Percentiles rank a stretch among this genome's conserved stretches.
phyloP scores from a whole-genome alignment of 2,888 invertebrate species.

The Orthonychiurus folsomi region DNA sequence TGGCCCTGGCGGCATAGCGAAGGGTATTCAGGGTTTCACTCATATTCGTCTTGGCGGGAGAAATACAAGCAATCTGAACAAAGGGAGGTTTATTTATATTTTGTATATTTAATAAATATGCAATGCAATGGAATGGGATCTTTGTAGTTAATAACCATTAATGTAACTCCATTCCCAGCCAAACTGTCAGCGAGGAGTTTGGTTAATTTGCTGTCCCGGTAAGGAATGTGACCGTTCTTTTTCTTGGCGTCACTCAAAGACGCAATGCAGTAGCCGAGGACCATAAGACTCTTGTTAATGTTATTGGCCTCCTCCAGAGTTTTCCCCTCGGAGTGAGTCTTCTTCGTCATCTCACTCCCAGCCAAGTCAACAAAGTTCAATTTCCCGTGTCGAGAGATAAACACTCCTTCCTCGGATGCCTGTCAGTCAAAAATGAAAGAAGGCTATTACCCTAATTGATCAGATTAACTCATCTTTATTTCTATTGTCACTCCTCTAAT shows the following conservation, averaged over 20 bases:
- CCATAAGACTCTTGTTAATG: slow-evolving; percentile 91
- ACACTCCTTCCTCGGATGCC: slow-evolving; percentile 61
- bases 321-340: slow-evolving; percentile 75
- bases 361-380: slow-evolving; percentile 92
- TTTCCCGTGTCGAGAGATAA: slow-evolving; percentile 84
- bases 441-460: no score
- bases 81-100: not conserved
- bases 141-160: slow-evolving; percentile 62
- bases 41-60: slow-evolving; percentile 75
- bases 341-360: slow-evolving; percentile 93
- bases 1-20: slow-evolving; percentile 83
- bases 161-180: slow-evolving; percentile 84
- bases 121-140: not conserved
- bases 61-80: slow-evolving; percentile 81
- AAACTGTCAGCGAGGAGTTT: slow-evolving; percentile 86
- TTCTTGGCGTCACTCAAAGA: slow-evolving; percentile 74
- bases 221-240: slow-evolving; percentile 78
- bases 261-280: slow-evolving; percentile 88
- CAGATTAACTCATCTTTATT: no score
- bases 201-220: slow-evolving; percentile 86
- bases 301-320: slow-evolving; percentile 90
- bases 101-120: not conserved
- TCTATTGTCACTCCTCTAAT: no score
- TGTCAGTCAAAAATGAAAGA: slow-evolving; percentile 27
- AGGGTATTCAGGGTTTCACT: slow-evolving; percentile 84